These are phyloP conservation scores for Alosa alosa DNA, from an alignment of 2,113 vertebrate genomes.

Conservation along the genomic window DNA sequence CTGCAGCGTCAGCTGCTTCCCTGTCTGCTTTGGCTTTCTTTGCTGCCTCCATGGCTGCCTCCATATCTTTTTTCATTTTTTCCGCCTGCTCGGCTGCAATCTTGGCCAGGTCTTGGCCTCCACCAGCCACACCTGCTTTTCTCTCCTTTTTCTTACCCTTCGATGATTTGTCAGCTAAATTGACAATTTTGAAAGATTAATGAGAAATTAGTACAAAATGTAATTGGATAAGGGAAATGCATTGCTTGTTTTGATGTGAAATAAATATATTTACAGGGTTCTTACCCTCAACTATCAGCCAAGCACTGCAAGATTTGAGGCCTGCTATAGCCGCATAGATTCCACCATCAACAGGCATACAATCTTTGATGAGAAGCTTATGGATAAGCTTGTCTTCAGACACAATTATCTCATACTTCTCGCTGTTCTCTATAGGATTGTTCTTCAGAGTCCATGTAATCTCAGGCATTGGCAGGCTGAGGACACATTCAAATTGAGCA, in stretches of 20 bases:
- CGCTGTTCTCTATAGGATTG: slow-evolving; percentile 51
- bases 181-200: background rate
- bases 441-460: slow-evolving; percentile 78
- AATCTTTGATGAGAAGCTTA: slow-evolving; percentile 71
- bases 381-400: slow-evolving; percentile 83
- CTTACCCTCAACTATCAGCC: slow-evolving; percentile 85
- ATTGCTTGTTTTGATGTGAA: background rate
- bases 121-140: slow-evolving; percentile 60
- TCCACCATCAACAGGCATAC: slow-evolving; percentile 73
- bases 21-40: slow-evolving; percentile 60
- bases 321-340: slow-evolving; percentile 79
- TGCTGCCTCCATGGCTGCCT: slow-evolving; percentile 52
- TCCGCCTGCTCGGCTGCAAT: slow-evolving; percentile 69
- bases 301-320: slow-evolving; percentile 78
- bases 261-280: background rate
- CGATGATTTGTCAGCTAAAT: slow-evolving; percentile 59
- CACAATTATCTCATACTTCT: slow-evolving; percentile 71
- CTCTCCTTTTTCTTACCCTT: slow-evolving; percentile 64
- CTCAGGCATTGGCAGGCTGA: slow-evolving; percentile 68
- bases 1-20: slow-evolving; percentile 51
- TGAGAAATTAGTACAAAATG: background rate
- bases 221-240: background rate
- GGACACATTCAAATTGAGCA: slow-evolving; percentile 73
- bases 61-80: slow-evolving; percentile 62
- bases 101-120: slow-evolving; percentile 57